Base-by-base conservation (phyloP, 1,140 invertebrate genomes). In the Drosophila leontia region DNA sequence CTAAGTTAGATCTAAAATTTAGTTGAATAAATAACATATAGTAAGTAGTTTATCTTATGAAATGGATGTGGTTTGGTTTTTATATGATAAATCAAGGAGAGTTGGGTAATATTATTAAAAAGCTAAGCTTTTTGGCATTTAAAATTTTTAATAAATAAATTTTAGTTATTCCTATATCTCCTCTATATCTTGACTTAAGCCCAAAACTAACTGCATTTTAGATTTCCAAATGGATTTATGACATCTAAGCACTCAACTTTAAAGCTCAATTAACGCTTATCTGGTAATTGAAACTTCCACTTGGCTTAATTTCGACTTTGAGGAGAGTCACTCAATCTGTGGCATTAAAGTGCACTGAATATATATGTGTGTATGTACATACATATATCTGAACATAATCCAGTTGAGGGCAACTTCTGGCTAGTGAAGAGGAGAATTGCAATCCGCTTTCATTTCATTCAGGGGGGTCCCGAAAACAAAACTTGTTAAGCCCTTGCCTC, bases 401-500 rank as follows among this genome's bases (percentile, higher is more conserved):
- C 67, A 59, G 37, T 71, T 60, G 35, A 34, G 67, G 32, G 15
- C 29, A 50, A 72, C 67, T 71, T 72, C 55, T 50, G 67, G 32
- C 39, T 17, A 29, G 47, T 37, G 26, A n/a, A 59, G n/a, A 15
- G 53, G n/a, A 15, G 53, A 45, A 65, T 37, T 23, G 47, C 60
- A 48, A 50, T 48, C 42, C 42, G 50, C 42, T 69, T 69, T 71
- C 57, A 71, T 70, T 71, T 70, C 69, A 70, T 50, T 69, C 44
- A 58, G 50, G 29, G 35, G 65, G 35, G 35, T 44, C 45, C 29
- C 15, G 35, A 26, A 74, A 74, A 59, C 67, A 44, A 72, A 74
- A 72, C 70, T 74, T 74, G 70, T 74, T 74, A 74, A 74, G 70
- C 70, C 56, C 47, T 74, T 48, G 53, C 37, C 39, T 60, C 70